These are phyloP conservation scores for Philaethria dido DNA, from an alignment of 2,888 invertebrate genomes.

Conservation along the genomic window DNA sequence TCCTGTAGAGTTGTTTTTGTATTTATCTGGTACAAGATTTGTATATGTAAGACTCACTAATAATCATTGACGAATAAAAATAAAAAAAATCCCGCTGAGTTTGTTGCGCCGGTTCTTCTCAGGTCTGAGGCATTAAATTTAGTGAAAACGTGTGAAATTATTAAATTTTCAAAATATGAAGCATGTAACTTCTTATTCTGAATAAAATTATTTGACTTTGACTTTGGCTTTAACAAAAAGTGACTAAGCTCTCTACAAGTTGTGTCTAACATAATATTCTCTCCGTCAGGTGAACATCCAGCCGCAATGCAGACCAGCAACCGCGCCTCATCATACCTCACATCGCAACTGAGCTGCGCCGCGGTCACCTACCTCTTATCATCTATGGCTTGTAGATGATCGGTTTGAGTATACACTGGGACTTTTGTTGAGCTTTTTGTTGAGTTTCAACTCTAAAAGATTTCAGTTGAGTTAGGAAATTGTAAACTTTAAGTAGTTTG, in stretches of 20 bases:
- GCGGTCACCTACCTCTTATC: conserved; percentile 74
- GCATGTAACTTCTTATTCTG: too few species aligned
- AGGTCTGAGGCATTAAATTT: too few species aligned
- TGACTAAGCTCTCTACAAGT: neutral
- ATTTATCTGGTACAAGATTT: too few species aligned
- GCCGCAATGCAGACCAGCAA: conserved; percentile 93
- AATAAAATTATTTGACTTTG: too few species aligned
- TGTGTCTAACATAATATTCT: neutral
- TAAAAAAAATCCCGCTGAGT: too few species aligned
- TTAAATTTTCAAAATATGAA: too few species aligned
- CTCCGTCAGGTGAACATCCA: conserved; percentile 89
- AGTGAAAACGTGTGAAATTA: too few species aligned
- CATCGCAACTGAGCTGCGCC: conserved; percentile 78
- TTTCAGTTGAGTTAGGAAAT: neutral
- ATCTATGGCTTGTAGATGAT: conserved; percentile 79
- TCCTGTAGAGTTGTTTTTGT: too few species aligned
- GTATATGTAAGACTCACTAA: too few species aligned
- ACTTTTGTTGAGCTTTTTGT: conserved; percentile 39
- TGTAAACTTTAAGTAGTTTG: neutral
- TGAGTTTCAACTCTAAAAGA: neutral
- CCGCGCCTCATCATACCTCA: conserved; percentile 78
- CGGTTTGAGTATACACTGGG: conserved; percentile 50
- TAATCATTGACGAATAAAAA: too few species aligned
- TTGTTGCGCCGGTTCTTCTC: too few species aligned
- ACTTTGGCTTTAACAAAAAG: too few species aligned